phyloP scores from a whole-genome alignment of 2,797 vertebrate species.

The Girardinus metallicus region DNA sequence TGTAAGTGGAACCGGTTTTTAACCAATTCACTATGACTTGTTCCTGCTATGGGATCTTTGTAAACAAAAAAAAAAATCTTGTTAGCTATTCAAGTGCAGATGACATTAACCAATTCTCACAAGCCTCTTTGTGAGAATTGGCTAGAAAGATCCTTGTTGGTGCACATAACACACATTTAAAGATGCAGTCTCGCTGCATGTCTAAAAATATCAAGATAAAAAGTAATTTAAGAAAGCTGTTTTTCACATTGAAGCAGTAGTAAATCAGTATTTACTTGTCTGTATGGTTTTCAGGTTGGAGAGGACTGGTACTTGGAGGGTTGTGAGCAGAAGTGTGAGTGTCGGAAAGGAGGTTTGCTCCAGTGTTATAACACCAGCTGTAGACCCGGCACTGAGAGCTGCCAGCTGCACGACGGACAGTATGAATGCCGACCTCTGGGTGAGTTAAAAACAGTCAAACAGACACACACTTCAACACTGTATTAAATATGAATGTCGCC shows the following conservation, averaged over 20 bases:
- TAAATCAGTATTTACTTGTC: neutral
- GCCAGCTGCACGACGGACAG: conserved; percentile 75
- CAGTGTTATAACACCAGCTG: conserved; percentile 77
- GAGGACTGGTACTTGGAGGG: conserved; percentile 80
- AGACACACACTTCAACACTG: neutral
- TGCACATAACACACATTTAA: neutral
- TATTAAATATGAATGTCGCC: no score
- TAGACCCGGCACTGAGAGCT: conserved; percentile 73
- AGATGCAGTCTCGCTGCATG: no score
- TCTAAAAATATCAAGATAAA: neutral
- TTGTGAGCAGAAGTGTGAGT: conserved; percentile 80
- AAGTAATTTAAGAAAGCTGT: neutral
- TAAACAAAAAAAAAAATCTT: neutral
- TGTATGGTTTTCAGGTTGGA: conserved; percentile 59
- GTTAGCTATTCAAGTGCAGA: neutral
- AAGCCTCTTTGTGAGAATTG: neutral
- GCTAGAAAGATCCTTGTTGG: neutral
- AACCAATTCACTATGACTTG: neutral
- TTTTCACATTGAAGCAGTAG: neutral
- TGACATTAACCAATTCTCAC: no score
- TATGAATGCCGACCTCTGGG: conserved; percentile 79
- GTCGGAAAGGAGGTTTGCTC: conserved; percentile 71
- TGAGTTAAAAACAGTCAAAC: conserved; percentile 39
- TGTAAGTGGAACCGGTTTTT: conserved; percentile 67
- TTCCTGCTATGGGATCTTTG: neutral